These are phyloP conservation scores for Drosophila borealis DNA, from an alignment of 2,888 invertebrate genomes.

Conservation along the genomic window DNA sequence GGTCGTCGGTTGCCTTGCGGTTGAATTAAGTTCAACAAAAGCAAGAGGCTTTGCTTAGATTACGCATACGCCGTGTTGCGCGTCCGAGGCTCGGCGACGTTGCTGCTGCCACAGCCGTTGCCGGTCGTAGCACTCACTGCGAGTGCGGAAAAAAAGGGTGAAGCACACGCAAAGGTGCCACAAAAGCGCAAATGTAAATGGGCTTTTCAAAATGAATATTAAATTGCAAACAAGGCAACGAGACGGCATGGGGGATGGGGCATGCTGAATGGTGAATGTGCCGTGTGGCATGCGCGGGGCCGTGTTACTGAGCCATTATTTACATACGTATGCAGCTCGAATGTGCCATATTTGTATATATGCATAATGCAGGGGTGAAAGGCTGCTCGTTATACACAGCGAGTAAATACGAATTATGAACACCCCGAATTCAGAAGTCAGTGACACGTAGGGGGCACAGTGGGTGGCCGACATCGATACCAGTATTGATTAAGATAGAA, in stretches of 20 bases:
- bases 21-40: slow-evolving; percentile 74
- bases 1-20: slow-evolving; percentile 30
- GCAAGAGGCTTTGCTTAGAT: slow-evolving; percentile 67
- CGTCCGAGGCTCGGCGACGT: background rate
- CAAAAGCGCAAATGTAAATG: slow-evolving; percentile 74
- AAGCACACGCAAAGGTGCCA: slow-evolving; percentile 46
- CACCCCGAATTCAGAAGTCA: slow-evolving; percentile 17
- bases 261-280: too few species aligned
- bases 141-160: background rate
- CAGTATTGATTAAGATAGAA: slow-evolving; percentile 1
- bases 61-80: slow-evolving; percentile 67
- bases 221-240: slow-evolving; percentile 56
- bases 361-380: background rate
- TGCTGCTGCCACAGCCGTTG: slow-evolving; percentile 1
- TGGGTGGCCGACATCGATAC: background rate
- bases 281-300: background rate
- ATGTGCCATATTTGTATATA: slow-evolving; percentile 26
- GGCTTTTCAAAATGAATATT: slow-evolving; percentile 73
- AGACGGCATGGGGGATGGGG: background rate
- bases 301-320: slow-evolving; percentile 51
- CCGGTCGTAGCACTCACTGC: slow-evolving; percentile 14
- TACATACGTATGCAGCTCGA: slow-evolving; percentile 30
- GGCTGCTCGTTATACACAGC: background rate
- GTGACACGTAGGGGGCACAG: slow-evolving; percentile 1
- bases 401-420: slow-evolving; percentile 16